Conservation (phyloP, 2,113 vertebrate species). For the Elgaria multicarinata region DNA sequence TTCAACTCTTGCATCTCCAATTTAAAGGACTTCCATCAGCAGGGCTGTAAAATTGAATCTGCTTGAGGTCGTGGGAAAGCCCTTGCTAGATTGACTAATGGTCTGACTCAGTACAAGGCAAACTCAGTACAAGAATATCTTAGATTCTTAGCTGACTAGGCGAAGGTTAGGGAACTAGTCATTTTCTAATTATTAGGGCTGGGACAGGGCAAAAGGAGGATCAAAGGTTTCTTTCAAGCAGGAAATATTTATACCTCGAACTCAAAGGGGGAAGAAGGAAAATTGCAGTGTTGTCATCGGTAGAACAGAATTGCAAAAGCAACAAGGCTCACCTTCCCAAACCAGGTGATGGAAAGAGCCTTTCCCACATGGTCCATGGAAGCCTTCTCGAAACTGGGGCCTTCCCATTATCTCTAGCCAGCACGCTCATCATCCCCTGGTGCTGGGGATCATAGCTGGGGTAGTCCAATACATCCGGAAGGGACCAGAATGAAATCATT, state of each 20-base stretch:
- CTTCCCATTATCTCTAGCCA: background rate
- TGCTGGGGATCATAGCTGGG: background rate
- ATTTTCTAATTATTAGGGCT: background rate
- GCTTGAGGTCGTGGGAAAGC: too few species aligned
- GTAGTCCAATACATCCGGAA: background rate
- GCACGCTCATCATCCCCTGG: background rate
- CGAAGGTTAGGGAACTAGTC: background rate
- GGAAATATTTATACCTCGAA: background rate
- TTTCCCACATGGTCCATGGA: background rate
- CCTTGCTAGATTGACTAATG: background rate
- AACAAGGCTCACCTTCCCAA: background rate
- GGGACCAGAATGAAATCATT: too few species aligned
- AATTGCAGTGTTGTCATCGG: background rate
- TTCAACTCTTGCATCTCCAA: background rate
- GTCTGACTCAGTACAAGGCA: too few species aligned
- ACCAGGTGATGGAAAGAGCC: background rate
- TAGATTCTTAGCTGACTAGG: background rate
- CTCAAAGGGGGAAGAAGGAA: background rate
- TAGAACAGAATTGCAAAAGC: conserved; percentile 2
- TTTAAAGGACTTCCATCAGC: background rate
- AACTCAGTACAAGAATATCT: too few species aligned
- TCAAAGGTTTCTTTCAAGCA: background rate
- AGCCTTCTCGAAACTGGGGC: background rate
- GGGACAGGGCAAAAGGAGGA: background rate
- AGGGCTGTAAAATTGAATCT: too few species aligned